Base-by-base conservation (phyloP, 2,113 vertebrate genomes). In the Ciconia boyciana region DNA sequence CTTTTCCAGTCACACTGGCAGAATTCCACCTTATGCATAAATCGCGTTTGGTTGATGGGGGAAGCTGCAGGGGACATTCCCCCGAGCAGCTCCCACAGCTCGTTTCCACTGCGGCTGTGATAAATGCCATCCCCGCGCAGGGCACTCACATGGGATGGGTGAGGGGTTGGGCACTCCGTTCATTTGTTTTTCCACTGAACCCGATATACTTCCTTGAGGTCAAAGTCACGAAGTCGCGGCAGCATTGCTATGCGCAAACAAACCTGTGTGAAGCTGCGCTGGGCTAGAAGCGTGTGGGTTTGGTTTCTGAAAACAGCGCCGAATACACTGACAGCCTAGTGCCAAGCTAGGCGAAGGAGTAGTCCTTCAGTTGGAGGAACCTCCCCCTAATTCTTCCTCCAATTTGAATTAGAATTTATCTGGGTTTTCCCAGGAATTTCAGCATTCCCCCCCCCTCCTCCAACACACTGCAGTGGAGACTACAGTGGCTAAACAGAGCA, bases 181-280 rank as follows among this genome's bases (percentile, higher is more conserved):
- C 54, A 64, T 91, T 91, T 93, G 83, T 85, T 94, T 91, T 88
- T 78, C 95, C 93, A 94, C 41, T 51, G 54, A 74, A 60, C 55
- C n/a, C 4, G 7, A 69, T 25, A 44, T 2, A 44, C 87, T 74
- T 85, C 83, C 83, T 36, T 58, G 76, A 87, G 79, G 70, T 66
- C 83, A 69, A 88, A 91, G 90, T 83, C 90, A 60, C 2, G 15
- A 54, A 58, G 75, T 28, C 13, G 21, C 9, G 1, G 75, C 34
- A 46, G 60, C 49, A 29, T 4, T 51, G 70, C 75, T 65, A 17
- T 9, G 81, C n/a, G 54, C 86, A 84, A 94, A 84, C 52, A 22
- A 88, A 62, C 64, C 75, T 28, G 9, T 6, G 26, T n/a, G 78
- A 52, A 72, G 87, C 78, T 43, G 48, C 0, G 6, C 83, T 57